A percentile compares a stretch with the other conserved stretches of the same genome.
Evolutionary conservation across 2,888 invertebrate species (phyloP).

Genomic region (Ernsta delagoae): DNA sequence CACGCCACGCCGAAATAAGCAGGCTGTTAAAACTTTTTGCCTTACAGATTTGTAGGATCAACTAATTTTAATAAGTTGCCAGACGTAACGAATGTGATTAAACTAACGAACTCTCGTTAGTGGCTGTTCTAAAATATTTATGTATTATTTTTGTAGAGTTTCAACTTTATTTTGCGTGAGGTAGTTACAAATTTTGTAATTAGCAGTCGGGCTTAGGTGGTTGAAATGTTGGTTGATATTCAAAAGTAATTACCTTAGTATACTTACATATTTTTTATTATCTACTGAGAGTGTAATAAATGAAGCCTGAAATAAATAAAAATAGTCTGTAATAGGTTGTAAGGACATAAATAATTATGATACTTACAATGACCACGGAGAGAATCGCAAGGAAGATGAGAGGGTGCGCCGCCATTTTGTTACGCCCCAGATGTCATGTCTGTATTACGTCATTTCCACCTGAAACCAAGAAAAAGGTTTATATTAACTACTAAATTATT

Average conservation of each 20-base stretch:
- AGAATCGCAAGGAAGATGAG: conserved; percentile 55
- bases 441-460: conserved; percentile 57
- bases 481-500: conserved; percentile 27
- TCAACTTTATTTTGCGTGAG: not conserved
- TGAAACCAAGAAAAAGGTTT: conserved; percentile 54
- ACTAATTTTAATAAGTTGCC: not conserved
- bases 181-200: not conserved
- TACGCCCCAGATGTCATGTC: conserved; percentile 56
- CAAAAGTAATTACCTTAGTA: too few species aligned
- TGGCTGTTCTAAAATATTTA: not conserved
- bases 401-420: conserved; percentile 61
- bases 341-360: too few species aligned
- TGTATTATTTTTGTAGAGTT: not conserved
- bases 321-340: too few species aligned
- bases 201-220: not conserved
- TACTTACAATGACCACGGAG: conserved; percentile 62
- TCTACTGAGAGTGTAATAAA: too few species aligned
- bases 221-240: not conserved
- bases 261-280: too few species aligned
- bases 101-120: conserved; percentile 7
- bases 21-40: conserved; percentile 4
- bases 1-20: not conserved
- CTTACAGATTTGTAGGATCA: not conserved
- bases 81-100: not conserved
- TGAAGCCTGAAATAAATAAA: too few species aligned